Conservation (phyloP, 1,140 invertebrate genomes). For the Neoseiulus cucumeris region DNA sequence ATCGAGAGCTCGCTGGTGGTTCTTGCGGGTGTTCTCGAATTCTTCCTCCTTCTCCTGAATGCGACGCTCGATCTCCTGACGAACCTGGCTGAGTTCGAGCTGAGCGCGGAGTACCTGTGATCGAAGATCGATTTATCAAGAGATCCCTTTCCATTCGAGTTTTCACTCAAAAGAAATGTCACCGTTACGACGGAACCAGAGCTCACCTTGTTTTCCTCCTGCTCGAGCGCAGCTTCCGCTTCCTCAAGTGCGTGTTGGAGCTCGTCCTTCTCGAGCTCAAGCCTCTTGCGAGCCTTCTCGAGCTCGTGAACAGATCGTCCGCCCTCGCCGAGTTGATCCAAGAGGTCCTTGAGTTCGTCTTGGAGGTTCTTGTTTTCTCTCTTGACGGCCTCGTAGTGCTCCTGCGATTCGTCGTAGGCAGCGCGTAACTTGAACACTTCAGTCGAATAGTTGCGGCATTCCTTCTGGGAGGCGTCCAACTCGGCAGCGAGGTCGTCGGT, state of each 20-base stretch:
- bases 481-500: slow-evolving; percentile 32
- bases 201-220: slow-evolving; percentile 26
- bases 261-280: slow-evolving; percentile 37
- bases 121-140: slow-evolving; percentile 15
- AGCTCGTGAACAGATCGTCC: slow-evolving; percentile 32
- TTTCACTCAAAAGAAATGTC: too few relatives aligned
- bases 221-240: slow-evolving; percentile 36
- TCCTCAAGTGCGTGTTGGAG: slow-evolving; percentile 36
- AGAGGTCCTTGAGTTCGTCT: slow-evolving; percentile 35
- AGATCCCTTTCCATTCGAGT: too few relatives aligned
- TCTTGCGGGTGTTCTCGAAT: slow-evolving; percentile 36
- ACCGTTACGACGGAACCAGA: not conserved
- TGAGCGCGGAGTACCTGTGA: slow-evolving; percentile 31
- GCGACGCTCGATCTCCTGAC: slow-evolving; percentile 36
- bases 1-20: slow-evolving; percentile 36
- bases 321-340: slow-evolving; percentile 36
- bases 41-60: slow-evolving; percentile 40
- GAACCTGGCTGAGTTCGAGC: slow-evolving; percentile 35
- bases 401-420: slow-evolving; percentile 30
- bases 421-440: slow-evolving; percentile 32
- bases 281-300: slow-evolving; percentile 32
- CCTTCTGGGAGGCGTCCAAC: slow-evolving; percentile 34
- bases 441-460: slow-evolving; percentile 32
- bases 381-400: slow-evolving; percentile 32
- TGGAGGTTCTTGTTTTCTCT: slow-evolving; percentile 35